Conservation (phyloP, 2,888 invertebrate genomes). For the Apodemia mormo region DNA sequence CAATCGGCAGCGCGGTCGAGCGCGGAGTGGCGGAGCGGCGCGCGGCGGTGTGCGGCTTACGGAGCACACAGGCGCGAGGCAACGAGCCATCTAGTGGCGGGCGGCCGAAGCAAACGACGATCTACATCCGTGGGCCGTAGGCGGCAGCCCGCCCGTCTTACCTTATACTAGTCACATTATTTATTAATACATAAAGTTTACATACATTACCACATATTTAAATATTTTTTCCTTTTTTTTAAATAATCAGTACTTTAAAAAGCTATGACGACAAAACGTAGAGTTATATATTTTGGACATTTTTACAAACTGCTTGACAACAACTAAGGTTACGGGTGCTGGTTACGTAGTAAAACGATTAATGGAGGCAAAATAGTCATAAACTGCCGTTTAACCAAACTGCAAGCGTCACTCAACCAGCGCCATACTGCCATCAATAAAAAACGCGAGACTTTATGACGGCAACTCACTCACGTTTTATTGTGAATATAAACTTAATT, state of each 20-base stretch:
- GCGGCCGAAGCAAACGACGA: conserved; percentile 52
- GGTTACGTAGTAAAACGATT: conserved; percentile 80
- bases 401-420: conserved; percentile 77
- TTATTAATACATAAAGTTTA: conserved; percentile 12
- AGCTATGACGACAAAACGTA: neutral
- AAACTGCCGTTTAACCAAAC: conserved; percentile 82
- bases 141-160: conserved; percentile 46
- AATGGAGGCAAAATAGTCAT: conserved; percentile 81
- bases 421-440: conserved; percentile 76
- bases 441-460: conserved; percentile 82
- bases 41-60: conserved; percentile 56
- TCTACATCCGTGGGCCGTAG: conserved; percentile 51
- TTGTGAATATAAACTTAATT: conserved; percentile 82
- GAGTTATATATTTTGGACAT: conserved; percentile 18
- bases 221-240: neutral
- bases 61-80: conserved; percentile 71
- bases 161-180: neutral
- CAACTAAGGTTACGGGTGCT: conserved; percentile 60
- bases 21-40: conserved; percentile 74
- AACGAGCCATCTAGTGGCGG: conserved; percentile 66
- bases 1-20: conserved; percentile 75
- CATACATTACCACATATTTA: conserved; percentile 10
- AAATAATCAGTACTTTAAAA: neutral
- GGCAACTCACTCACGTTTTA: conserved; percentile 82
- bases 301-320: conserved; percentile 55